Base-by-base conservation (phyloP, 2,888 invertebrate species). In the Vesta saturnalis region DNA sequence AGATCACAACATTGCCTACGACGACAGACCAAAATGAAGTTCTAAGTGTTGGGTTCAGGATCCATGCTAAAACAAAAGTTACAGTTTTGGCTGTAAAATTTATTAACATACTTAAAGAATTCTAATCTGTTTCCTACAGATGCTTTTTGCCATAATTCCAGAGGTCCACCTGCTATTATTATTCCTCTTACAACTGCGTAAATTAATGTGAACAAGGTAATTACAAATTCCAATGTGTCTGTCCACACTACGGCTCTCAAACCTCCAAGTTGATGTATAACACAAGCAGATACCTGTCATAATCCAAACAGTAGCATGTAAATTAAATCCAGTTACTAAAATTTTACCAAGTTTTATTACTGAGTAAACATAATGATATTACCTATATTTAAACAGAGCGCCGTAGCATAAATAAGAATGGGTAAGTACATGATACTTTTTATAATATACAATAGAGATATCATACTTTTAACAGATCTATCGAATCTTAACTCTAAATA, bases 281-380 rank as follows among this genome's bases (percentile, higher is more conserved):
- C 92, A 90, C 23, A 92, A 91, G 79, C 93, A 93, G 1, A 90
- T 86, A 1, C 88, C 83, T 75, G 92, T 91, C 8, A 91, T 87
- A 0, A 91, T 84, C 1, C 90, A 87, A 1, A 91, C 88, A 56
- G 92, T 87, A 0, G 87, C 83, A 77, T 90, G 89, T 2, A 91
- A n/a, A 39, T 39, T 39, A 85, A 69, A 88, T 83, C 91, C 90
- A 30, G 91, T 92, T 4, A 92, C 92, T 91, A 83, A 39, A 39
- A 39, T 6, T 10, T n/a, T n/a, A n/a, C n/a, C n/a, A n/a, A n/a
- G 30, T 30, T 30, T 30, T 39, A 39, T n/a, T 12, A 2, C 12
- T 39, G 12, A n/a, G 39, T 39, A 39, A 39, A n/a, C n/a, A n/a
- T n/a, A n/a, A n/a, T n/a, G n/a, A n/a, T n/a, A n/a, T 84, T 83